Percentiles rank a stretch among this genome's conserved stretches.
Conservation (phyloP, 2,113 vertebrate species). For the Archilochus colubris region DNA sequence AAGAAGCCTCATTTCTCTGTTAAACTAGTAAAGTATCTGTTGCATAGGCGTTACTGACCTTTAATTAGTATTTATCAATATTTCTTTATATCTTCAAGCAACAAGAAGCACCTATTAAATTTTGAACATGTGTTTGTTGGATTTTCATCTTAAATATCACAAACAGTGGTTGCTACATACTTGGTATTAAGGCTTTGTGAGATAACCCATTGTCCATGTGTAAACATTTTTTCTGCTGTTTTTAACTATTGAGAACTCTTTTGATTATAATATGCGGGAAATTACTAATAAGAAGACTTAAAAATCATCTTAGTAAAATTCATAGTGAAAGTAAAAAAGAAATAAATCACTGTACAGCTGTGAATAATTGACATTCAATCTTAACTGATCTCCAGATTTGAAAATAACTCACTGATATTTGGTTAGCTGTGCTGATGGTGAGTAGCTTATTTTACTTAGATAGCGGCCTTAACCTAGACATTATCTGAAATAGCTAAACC, state of each 20-base stretch:
- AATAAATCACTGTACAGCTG: slow-evolving; percentile 22
- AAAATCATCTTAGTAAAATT: slow-evolving; percentile 24
- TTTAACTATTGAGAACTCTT: slow-evolving; percentile 19
- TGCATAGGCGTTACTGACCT: background rate
- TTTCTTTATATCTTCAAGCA: background rate
- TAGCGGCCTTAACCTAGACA: slow-evolving; percentile 9
- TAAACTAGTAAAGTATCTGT: background rate
- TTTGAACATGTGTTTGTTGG: background rate
- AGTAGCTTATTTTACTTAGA: slow-evolving; percentile 7
- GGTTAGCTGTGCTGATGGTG: background rate
- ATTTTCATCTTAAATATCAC: slow-evolving; percentile 18
- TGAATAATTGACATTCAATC: slow-evolving; percentile 23
- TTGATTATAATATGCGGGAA: slow-evolving; percentile 28
- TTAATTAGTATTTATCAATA: background rate
- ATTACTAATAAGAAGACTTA: background rate
- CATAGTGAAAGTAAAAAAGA: slow-evolving; percentile 32
- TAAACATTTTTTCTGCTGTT: background rate
- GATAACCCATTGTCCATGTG: background rate
- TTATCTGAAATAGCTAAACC: slow-evolving; percentile 13
- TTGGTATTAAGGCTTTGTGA: slow-evolving; percentile 24
- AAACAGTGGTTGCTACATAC: background rate
- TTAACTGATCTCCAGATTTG: background rate
- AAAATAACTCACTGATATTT: slow-evolving; percentile 20
- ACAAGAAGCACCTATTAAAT: background rate
- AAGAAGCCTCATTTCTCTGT: background rate